Evolutionary conservation across 2,888 invertebrate genomes (phyloP).

Genomic region (Nomada ruficornis): DNA sequence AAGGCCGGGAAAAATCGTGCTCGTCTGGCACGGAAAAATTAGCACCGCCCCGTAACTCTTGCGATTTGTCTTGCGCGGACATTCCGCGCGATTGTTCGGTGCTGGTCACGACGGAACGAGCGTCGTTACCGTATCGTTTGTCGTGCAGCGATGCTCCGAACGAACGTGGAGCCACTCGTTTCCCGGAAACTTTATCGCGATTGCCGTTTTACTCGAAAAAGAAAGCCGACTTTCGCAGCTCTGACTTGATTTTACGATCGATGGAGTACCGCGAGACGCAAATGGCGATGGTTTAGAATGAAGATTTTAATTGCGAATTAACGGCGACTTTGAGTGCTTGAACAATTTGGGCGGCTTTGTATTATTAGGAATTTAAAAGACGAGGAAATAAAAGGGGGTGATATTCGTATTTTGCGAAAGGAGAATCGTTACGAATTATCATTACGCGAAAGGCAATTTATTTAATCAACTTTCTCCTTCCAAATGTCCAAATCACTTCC

Average conservation of each 20-base stretch:
- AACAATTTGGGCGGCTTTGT: too few relatives aligned
- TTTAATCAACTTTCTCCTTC: conserved; percentile 22
- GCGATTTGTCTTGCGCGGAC: conserved; percentile 54
- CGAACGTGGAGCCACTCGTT: conserved; percentile 38
- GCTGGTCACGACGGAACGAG: conserved; percentile 50
- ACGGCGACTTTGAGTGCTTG: too few relatives aligned
- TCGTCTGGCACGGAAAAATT: conserved; percentile 46
- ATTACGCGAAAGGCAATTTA: conserved; percentile 24
- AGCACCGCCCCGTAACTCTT: conserved; percentile 38
- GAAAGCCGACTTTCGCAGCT: conserved; percentile 13
- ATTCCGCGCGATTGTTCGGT: conserved; percentile 49
- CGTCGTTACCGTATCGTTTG: conserved; percentile 63
- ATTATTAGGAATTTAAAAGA: background rate
- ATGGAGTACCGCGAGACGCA: background rate
- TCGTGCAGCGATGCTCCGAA: conserved; percentile 34
- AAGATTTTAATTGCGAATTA: too few relatives aligned
- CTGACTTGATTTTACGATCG: conserved; percentile 13
- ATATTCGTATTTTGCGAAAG: too few relatives aligned
- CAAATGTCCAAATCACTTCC: conserved; percentile 40
- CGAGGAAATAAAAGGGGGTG: background rate
- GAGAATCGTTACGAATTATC: background rate
- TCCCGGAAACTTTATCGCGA: conserved; percentile 41
- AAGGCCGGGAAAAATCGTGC: conserved; percentile 41
- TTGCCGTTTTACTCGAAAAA: conserved; percentile 45
- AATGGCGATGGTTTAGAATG: too few relatives aligned